Base-by-base conservation (phyloP, 1,140 invertebrate genomes). In the Danaus melanippus region DNA sequence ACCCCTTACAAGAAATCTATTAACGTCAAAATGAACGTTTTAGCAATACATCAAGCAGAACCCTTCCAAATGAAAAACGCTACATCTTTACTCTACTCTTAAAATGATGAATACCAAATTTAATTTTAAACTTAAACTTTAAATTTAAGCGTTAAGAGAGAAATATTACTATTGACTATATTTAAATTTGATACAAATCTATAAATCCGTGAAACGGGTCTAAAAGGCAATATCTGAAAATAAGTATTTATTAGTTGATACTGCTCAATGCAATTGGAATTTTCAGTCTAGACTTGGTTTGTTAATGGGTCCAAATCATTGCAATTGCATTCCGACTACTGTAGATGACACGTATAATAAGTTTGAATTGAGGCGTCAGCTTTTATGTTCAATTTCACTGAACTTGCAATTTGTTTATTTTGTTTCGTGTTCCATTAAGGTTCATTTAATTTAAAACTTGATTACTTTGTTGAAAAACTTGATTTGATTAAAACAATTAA, bases 221-320 rank as follows among this genome's bases (percentile, higher is more conserved):
- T 44, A 12, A 44, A 44, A 44, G 45, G 50, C 42, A 53, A 52
- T 42, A 52, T 45, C 4, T 1, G 21, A 32, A 7, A 32, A 32
- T 32, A 32, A 32, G 21, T 32, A 32, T 32, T 32, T 32, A 32
- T 1, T 32, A 32, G 4, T 32, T 32, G 7, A 32, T 32, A 32
- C 21, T 77, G 71, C 66, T 69, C 73, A 74, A 82, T 78, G 69
- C 67, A 60, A 70, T 58, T 68, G 74, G 76, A 79, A 79, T 81
- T 70, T 67, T 67, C 67, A 59, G 77, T 79, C 66, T 75, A 79
- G 76, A 77, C 69, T 56, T 58, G 49, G 58, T 62, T 48, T 56
- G 62, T 74, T 84, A 82, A 84, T 79, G 69, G 74, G 74, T 72
- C 71, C 78, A 75, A 81, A 84, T 81, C 71, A 84, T 81, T 84